Conservation (phyloP, 1,140 invertebrate species). For the Rhizoglyphus robini region DNA sequence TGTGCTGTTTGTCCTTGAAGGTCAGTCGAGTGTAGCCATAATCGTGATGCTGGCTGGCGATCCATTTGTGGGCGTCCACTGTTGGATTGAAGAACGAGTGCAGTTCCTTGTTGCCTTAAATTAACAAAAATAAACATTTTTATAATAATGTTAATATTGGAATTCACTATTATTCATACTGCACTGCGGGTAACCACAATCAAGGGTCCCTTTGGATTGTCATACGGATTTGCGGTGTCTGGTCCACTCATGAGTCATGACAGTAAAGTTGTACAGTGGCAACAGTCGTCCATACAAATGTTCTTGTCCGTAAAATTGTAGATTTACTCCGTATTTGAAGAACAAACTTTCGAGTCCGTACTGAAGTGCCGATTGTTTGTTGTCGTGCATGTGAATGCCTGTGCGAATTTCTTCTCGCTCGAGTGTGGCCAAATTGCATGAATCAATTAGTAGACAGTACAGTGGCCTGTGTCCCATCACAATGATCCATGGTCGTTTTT, state of each 20-base stretch:
- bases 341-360: conserved; percentile 61
- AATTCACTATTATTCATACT: not conserved
- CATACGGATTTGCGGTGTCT: conserved; percentile 53
- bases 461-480: not conserved
- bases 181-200: conserved; percentile 67
- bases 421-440: not conserved
- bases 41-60: conserved; percentile 65
- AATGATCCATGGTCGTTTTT: conserved; percentile 77
- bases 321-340: conserved; percentile 69
- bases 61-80: conserved; percentile 48
- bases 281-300: conserved; percentile 87
- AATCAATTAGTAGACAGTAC: conserved; percentile 46
- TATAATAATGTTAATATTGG: not conserved
- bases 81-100: conserved; percentile 1
- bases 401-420: conserved; percentile 17
- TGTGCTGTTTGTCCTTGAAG: conserved; percentile 64
- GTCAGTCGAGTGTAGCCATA: conserved; percentile 83
- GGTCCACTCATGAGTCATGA: conserved; percentile 64
- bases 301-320: conserved; percentile 90
- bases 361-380: conserved; percentile 10
- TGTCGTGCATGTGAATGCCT: conserved; percentile 24
- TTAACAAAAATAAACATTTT: not conserved
- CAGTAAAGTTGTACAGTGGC: conserved; percentile 73
- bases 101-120: not conserved
- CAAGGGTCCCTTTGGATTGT: conserved; percentile 71